Percentiles rank a stretch among this genome's conserved stretches.
Conservation (phyloP, 2,888 invertebrate species). For the Rotaria macrura region DNA sequence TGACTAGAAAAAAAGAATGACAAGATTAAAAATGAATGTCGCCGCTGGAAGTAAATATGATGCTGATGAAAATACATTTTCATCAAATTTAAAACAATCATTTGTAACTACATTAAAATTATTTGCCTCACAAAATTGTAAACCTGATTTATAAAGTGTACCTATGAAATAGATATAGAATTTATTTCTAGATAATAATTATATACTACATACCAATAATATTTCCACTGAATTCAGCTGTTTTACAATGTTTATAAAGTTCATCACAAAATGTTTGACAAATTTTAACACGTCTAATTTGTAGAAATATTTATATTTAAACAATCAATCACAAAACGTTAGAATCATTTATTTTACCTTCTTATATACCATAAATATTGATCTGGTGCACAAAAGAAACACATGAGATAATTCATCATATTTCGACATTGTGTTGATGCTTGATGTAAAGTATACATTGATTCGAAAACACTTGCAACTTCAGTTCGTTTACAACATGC, state of each 20-base stretch:
- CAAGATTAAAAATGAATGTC: not conserved
- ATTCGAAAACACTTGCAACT: constrained; percentile 36
- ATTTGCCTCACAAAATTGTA: constrained; percentile 47
- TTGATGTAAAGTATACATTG: constrained; percentile 44
- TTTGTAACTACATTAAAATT: constrained; percentile 45
- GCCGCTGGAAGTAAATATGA: not conserved
- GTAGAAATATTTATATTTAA: constrained; percentile 31
- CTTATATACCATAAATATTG: constrained; percentile 46
- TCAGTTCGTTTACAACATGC: constrained; percentile 50
- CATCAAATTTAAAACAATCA: constrained; percentile 47
- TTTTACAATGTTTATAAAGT: constrained; percentile 42
- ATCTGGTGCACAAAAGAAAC: constrained; percentile 49
- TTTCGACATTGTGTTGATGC: constrained; percentile 44
- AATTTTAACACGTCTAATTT: constrained; percentile 41
- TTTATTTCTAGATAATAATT: too few relatives aligned
- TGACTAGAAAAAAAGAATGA: not conserved
- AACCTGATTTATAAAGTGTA: constrained; percentile 40
- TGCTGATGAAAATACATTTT: not conserved
- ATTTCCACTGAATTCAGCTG: constrained; percentile 42
- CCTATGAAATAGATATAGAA: constrained; percentile 36
- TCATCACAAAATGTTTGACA: constrained; percentile 46
- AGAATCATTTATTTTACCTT: constrained; percentile 35
- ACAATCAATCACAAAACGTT: not conserved
- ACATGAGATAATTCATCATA: constrained; percentile 49
- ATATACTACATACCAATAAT: constrained; percentile 39